These are phyloP conservation scores for Leptobrachium ailaonicum DNA, from an alignment of 2,113 vertebrate species.

Conservation along the genomic window DNA sequence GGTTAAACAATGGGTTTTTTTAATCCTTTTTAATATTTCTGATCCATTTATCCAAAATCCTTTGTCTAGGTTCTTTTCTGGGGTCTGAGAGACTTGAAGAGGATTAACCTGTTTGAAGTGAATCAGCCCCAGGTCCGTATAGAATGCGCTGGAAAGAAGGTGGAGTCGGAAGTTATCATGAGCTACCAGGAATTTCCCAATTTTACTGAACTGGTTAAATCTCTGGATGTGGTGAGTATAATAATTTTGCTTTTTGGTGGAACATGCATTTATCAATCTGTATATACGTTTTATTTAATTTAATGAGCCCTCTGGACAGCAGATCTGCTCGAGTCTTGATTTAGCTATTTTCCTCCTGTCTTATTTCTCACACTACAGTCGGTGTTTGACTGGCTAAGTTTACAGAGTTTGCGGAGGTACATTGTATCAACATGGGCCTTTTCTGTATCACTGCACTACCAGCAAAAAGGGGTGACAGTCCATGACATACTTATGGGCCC, in stretches of 20 bases:
- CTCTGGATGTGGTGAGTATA: slow-evolving; percentile 82
- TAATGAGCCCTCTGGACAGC: no score
- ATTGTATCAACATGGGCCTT: no score
- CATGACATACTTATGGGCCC: no score
- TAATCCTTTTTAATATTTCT: no score
- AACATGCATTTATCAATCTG: background rate
- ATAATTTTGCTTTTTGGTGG: background rate
- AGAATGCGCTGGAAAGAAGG: slow-evolving; percentile 82
- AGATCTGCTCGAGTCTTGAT: no score
- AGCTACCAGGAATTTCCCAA: slow-evolving; percentile 80
- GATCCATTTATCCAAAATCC: background rate
- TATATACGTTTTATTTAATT: background rate
- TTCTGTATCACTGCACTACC: no score
- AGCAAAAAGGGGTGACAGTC: no score
- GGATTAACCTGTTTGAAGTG: slow-evolving; percentile 88
- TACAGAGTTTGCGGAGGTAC: no score
- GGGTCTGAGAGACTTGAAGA: slow-evolving; percentile 84
- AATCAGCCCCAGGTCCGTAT: slow-evolving; percentile 83
- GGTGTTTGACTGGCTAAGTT: no score
- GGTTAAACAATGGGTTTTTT: no score
- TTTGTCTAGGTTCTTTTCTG: slow-evolving; percentile 85
- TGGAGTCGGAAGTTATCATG: slow-evolving; percentile 86
- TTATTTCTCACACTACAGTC: no score
- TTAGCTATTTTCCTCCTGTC: no score
- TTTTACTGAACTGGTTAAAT: slow-evolving; percentile 83